These are phyloP conservation scores for Drosophila mercatorum DNA, from an alignment of 2,888 invertebrate species.

Conservation along the genomic window DNA sequence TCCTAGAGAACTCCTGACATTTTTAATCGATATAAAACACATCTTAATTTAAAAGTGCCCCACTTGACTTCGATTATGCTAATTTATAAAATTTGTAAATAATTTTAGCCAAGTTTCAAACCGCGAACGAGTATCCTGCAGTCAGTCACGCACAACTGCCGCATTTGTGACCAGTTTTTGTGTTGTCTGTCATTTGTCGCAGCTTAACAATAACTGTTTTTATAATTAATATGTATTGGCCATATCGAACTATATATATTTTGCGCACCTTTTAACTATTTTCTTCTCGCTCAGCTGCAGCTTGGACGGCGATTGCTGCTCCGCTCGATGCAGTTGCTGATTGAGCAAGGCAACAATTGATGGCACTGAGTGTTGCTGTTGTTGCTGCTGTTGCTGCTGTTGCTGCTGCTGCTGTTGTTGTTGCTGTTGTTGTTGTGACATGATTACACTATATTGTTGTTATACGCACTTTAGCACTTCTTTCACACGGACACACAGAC, in stretches of 20 bases:
- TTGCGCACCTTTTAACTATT: conserved; percentile 57
- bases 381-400: conserved; percentile 26
- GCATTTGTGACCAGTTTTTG: neutral
- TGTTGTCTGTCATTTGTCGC: neutral
- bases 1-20: no score
- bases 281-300: conserved; percentile 36
- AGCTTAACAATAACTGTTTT: neutral
- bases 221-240: conserved; percentile 22
- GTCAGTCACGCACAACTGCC: neutral
- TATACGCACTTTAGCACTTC: conserved; percentile 43
- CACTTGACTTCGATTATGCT: no score
- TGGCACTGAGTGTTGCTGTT: conserved; percentile 29
- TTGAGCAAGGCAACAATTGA: conserved; percentile 28
- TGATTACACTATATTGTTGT: conserved; percentile 43
- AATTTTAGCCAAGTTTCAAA: no score
- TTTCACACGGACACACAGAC: conserved; percentile 23
- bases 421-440: conserved; percentile 33
- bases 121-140: neutral
- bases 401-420: conserved; percentile 14
- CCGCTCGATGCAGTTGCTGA: conserved; percentile 36
- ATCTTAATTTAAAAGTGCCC: no score
- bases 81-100: no score
- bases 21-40: no score
- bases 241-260: conserved; percentile 17
- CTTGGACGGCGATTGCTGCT: conserved; percentile 32